Conservation (phyloP, 2,888 invertebrate species). For the Epinotia nisella region DNA sequence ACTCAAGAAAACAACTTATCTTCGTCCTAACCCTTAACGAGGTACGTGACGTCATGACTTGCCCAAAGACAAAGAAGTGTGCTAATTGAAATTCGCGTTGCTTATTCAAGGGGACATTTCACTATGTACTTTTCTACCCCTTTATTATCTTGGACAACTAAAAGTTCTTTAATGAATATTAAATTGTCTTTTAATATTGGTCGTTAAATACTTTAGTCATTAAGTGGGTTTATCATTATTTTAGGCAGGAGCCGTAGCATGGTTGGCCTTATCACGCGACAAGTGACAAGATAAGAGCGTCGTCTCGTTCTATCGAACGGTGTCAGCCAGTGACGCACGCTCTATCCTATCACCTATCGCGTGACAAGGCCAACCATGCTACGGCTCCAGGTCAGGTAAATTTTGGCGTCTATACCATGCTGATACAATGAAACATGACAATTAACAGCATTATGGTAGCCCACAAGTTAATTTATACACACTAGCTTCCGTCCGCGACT, state of each 20-base stretch:
- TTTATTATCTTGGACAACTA: slow-evolving; percentile 45
- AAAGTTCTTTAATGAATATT: slow-evolving; percentile 47
- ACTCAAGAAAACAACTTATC: slow-evolving; percentile 41
- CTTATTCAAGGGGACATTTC: slow-evolving; percentile 55
- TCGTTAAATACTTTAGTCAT: not conserved
- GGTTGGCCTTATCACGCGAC: no score
- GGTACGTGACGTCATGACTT: slow-evolving; percentile 46
- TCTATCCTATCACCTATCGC: no score
- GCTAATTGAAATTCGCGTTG: slow-evolving; percentile 52
- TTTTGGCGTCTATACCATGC: no score
- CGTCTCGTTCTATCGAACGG: no score
- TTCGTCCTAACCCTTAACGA: slow-evolving; percentile 44
- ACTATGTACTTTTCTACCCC: slow-evolving; percentile 54
- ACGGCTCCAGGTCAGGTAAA: not conserved
- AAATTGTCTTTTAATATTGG: slow-evolving; percentile 26
- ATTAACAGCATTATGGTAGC: no score
- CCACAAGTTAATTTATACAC: no score
- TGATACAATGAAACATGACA: no score
- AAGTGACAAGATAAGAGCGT: no score
- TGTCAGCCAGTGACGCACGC: no score
- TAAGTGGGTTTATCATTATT: not conserved
- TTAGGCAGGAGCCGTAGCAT: no score
- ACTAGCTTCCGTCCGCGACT: no score
- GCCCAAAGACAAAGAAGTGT: slow-evolving; percentile 47
- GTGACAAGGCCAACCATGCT: no score